Conservation (phyloP, 30 jellyfish, hydroid and myxozoan genomes). For the Cassiopea andromeda region DNA sequence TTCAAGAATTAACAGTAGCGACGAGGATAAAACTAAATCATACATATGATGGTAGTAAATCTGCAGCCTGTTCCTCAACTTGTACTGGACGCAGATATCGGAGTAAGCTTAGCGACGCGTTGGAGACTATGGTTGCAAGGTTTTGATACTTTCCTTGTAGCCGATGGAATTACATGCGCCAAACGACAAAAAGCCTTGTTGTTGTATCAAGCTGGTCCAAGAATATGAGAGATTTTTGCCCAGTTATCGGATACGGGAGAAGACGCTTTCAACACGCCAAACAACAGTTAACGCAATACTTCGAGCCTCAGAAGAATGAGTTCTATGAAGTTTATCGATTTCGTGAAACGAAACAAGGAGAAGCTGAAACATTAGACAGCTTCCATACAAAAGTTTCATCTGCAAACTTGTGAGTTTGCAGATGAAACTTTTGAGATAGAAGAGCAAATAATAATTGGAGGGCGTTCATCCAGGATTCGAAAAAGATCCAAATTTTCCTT, state of each 20-base stretch:
- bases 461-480: neutral
- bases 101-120: constrained; percentile 6
- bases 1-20: constrained; percentile 12
- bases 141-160: too few relatives aligned
- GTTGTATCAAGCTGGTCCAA: too few relatives aligned
- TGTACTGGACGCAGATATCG: constrained; percentile 23
- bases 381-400: neutral
- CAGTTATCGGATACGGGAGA: too few relatives aligned
- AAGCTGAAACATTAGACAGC: neutral
- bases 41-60: constrained; percentile 4
- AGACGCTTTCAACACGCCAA: neutral
- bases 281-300: neutral
- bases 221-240: too few relatives aligned
- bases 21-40: constrained; percentile 21
- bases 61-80: constrained; percentile 26
- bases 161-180: too few relatives aligned
- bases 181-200: too few relatives aligned
- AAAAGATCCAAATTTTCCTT: neutral
- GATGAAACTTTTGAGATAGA: constrained; percentile 1
- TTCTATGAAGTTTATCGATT: neutral
- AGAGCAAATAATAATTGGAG: neutral
- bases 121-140: neutral
- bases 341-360: constrained; percentile 29
- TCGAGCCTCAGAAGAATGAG: neutral
- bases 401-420: constrained; percentile 8